These are phyloP conservation scores for Myodes glareolus DNA, from an alignment of 2,113 vertebrate species.

Conservation along the genomic window DNA sequence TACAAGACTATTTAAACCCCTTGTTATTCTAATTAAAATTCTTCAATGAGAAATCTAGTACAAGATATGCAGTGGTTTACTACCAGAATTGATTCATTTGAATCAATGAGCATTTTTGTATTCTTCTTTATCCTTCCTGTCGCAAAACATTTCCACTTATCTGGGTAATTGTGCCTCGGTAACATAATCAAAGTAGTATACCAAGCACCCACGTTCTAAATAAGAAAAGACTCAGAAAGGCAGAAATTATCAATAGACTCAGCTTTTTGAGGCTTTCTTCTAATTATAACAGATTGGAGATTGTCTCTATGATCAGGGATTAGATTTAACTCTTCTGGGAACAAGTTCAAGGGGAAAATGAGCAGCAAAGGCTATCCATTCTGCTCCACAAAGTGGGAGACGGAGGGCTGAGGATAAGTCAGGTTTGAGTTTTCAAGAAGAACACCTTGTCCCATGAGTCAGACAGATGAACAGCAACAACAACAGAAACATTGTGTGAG, in stretches of 20 bases:
- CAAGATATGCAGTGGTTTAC: background rate
- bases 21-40: background rate
- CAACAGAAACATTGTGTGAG: accelerated
- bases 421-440: background rate
- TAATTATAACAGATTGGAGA: background rate
- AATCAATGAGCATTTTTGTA: background rate
- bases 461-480: background rate
- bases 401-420: background rate
- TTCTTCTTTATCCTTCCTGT: background rate
- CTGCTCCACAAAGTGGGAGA: background rate
- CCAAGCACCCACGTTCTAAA: background rate
- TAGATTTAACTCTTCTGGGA: background rate
- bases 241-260: background rate
- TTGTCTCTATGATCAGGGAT: background rate
- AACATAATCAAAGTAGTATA: background rate
- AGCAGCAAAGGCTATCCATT: background rate
- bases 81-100: background rate
- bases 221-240: background rate
- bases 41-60: background rate
- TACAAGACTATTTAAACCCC: background rate
- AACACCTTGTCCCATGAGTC: background rate
- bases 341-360: background rate
- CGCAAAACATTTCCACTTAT: background rate
- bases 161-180: background rate
- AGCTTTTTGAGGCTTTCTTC: background rate